Conservation (phyloP, 2,888 invertebrate genomes). For the Mesochorus sp. region DNA sequence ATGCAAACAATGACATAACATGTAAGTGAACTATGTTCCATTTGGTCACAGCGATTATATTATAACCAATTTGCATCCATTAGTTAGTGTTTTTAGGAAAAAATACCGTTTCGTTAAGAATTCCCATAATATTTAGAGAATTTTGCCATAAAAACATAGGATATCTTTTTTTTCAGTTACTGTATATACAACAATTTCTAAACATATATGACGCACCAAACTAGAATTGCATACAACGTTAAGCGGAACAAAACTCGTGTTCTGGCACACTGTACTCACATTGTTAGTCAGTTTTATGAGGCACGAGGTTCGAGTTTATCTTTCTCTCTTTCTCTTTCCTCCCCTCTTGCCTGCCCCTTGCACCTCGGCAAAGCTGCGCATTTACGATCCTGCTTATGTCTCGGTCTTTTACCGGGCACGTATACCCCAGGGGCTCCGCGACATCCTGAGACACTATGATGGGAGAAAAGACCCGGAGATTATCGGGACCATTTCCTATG, state of each 20-base stretch:
- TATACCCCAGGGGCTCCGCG: slow-evolving; percentile 60
- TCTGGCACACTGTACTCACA: slow-evolving; percentile 65
- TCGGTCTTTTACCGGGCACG: slow-evolving; percentile 58
- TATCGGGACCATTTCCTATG: slow-evolving; percentile 23
- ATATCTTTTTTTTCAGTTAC: too few species aligned
- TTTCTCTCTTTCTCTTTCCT: slow-evolving; percentile 13
- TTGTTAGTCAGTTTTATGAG: slow-evolving; percentile 72
- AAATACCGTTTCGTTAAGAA: too few species aligned
- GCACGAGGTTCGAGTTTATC: slow-evolving; percentile 65
- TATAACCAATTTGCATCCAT: too few species aligned
- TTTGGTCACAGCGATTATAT: too few species aligned
- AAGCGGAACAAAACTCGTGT: slow-evolving; percentile 56
- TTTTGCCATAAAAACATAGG: too few species aligned
- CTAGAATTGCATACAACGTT: too few species aligned
- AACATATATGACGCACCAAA: too few species aligned
- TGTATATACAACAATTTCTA: too few species aligned
- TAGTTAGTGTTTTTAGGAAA: too few species aligned
- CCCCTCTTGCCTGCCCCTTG: slow-evolving; percentile 20
- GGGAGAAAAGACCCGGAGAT: slow-evolving; percentile 21
- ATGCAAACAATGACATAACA: too few species aligned
- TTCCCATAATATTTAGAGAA: too few species aligned
- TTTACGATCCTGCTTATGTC: slow-evolving; percentile 73
- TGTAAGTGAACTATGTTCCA: too few species aligned
- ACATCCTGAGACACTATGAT: slow-evolving; percentile 49
- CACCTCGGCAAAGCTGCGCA: slow-evolving; percentile 61